Percentiles rank a stretch among this genome's conserved stretches.
Conservation (phyloP, 1,140 invertebrate genomes). For the Drosophila saltans region DNA sequence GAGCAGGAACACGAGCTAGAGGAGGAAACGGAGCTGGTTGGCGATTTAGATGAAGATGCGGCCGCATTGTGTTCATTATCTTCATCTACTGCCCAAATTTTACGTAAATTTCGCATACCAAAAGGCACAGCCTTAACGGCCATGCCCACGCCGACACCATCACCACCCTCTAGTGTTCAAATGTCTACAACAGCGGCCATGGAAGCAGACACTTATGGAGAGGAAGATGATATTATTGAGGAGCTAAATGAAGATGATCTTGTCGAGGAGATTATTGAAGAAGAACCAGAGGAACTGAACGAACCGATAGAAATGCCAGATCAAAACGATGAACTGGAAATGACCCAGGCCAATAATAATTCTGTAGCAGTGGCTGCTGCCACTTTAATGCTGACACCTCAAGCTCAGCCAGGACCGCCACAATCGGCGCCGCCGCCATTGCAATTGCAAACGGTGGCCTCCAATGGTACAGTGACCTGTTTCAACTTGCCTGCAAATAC, state of each 20-base stretch:
- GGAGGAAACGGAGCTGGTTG: conserved; percentile 60
- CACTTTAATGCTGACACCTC: conserved; percentile 31
- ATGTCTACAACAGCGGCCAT: conserved; percentile 26
- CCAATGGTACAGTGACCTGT: conserved; percentile 77
- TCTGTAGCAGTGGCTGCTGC: conserved; percentile 34
- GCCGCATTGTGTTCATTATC: conserved; percentile 38
- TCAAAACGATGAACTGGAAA: conserved; percentile 48
- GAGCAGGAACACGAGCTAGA: conserved; percentile 42
- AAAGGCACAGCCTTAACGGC: conserved; percentile 76
- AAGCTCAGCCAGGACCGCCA: conserved; percentile 36
- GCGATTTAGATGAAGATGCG: conserved; percentile 61
- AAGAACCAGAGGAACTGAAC: conserved; percentile 54
- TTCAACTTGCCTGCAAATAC: conserved; percentile 77
- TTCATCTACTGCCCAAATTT: conserved; percentile 71
- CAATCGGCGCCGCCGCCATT: conserved; percentile 45
- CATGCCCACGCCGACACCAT: conserved; percentile 74
- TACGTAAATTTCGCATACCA: conserved; percentile 79
- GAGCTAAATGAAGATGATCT: conserved; percentile 76
- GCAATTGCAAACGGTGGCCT: conserved; percentile 73
- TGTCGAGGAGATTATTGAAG: conserved; percentile 76
- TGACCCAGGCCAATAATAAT: conserved; percentile 31
- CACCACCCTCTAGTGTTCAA: conserved; percentile 53
- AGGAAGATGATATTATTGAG: conserved; percentile 67
- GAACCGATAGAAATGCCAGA: conserved; percentile 33
- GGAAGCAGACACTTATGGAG: conserved; percentile 49